These are phyloP conservation scores for Turnix velox DNA, from an alignment of 2,113 vertebrate genomes.

Conservation along the genomic window DNA sequence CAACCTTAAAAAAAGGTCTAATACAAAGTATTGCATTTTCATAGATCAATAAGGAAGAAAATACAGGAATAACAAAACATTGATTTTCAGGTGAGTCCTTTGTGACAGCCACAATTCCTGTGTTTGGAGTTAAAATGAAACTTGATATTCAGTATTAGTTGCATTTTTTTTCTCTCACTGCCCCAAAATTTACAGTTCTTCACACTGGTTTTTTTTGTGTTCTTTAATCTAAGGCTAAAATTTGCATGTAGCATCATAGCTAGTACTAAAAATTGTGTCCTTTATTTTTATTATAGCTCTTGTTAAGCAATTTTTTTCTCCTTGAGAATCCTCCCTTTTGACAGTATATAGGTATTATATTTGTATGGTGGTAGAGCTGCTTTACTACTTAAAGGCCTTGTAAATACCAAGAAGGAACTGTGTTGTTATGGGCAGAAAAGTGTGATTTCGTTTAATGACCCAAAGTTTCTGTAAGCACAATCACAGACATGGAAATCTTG, in stretches of 20 bases:
- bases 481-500: not conserved
- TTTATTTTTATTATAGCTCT: not conserved
- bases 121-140: not conserved
- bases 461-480: not conserved
- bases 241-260: not conserved
- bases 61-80: not conserved
- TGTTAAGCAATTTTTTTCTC: not conserved
- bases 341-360: not conserved
- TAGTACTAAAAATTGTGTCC: not conserved
- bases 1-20: not conserved
- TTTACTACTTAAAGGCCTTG: not conserved
- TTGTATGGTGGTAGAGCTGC: not conserved
- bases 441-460: not conserved
- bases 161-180: not conserved
- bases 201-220: not conserved
- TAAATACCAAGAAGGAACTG: not conserved
- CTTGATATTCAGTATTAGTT: not conserved
- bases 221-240: not conserved
- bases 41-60: not conserved
- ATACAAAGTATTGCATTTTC: not conserved
- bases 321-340: not conserved
- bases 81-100: not conserved
- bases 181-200: not conserved
- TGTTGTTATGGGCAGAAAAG: not conserved
- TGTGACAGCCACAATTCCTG: not conserved